phyloP scores from a whole-genome alignment of 2,113 vertebrate genomes.

The Brachyistius frenatus region DNA sequence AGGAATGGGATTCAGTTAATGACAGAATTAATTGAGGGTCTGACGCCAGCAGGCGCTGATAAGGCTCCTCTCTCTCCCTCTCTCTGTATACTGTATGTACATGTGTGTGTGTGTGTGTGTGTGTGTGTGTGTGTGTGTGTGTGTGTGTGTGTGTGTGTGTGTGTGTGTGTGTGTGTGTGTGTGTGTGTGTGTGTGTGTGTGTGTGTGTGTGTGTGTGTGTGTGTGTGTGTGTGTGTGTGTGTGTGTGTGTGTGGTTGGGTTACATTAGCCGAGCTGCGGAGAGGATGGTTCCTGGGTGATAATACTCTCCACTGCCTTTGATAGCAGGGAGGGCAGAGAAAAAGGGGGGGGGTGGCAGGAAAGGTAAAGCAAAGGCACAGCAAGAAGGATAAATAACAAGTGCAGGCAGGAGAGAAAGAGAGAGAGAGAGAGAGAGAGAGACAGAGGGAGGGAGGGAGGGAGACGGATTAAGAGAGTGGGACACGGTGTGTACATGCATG shows the following conservation, averaged over 20 bases:
- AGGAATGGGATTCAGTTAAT: slow-evolving; percentile 75
- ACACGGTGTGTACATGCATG: slow-evolving; percentile 62
- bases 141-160: slow-evolving; percentile 26
- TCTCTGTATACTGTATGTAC: slow-evolving; percentile 14
- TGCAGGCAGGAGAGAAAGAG: slow-evolving; percentile 34
- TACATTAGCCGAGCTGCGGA: slow-evolving; percentile 30
- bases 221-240: slow-evolving; percentile 30
- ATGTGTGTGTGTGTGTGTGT: slow-evolving; percentile 12
- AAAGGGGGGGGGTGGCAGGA: slow-evolving; percentile 13
- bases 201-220: slow-evolving; percentile 31
- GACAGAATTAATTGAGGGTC: slow-evolving; percentile 75
- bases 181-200: slow-evolving; percentile 22
- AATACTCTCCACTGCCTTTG: slow-evolving; percentile 61
- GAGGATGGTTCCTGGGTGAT: slow-evolving; percentile 56
- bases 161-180: not conserved
- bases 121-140: slow-evolving; percentile 14
- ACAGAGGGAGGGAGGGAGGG: not conserved
- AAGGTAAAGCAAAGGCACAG: slow-evolving; percentile 45
- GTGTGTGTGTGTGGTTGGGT: slow-evolving; percentile 13
- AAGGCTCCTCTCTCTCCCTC: slow-evolving; percentile 33
- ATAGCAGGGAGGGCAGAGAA: slow-evolving; percentile 35
- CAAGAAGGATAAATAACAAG: slow-evolving; percentile 48
- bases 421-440: slow-evolving; percentile 2
- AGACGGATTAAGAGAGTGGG: slow-evolving; percentile 57
- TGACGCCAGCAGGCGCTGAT: slow-evolving; percentile 61